Percentiles rank a stretch among this genome's conserved stretches.
Evolutionary conservation across 2,888 invertebrate genomes (phyloP).

Genomic region (Netelia virgata): DNA sequence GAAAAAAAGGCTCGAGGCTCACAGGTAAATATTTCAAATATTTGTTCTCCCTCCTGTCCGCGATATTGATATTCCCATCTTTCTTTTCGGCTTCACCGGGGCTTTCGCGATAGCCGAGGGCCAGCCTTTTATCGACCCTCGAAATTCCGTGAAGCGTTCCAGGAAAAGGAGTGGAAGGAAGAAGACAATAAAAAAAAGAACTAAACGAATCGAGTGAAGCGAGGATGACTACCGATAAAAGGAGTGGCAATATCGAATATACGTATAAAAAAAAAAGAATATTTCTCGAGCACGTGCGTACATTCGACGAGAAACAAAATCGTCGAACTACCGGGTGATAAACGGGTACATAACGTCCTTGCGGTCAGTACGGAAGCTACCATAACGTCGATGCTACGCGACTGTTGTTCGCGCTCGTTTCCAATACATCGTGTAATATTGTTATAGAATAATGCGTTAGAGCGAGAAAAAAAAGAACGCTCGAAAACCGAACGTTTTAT

Average conservation of each 20-base stretch:
- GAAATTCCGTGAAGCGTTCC: not conserved
- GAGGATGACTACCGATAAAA: conserved; percentile 11
- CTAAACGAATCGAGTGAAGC: not conserved
- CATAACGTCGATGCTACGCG: too few relatives aligned
- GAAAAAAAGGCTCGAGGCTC: not conserved
- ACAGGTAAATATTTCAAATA: not conserved
- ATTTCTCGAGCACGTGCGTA: not conserved
- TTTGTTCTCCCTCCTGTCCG: not conserved
- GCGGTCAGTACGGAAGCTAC: too few relatives aligned
- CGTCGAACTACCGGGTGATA: too few relatives aligned
- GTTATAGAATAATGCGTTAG: not conserved
- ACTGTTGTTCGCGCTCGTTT: too few relatives aligned
- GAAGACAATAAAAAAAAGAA: not conserved
- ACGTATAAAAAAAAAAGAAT: not conserved
- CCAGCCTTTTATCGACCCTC: conserved; percentile 34
- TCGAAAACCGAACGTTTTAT: not conserved
- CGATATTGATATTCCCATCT: not conserved
- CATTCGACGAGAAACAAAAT: not conserved
- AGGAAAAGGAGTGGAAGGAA: not conserved
- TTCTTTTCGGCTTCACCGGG: conserved; percentile 7
- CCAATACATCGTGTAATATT: not conserved
- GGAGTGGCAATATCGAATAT: conserved; percentile 14
- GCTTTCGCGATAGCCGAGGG: not conserved
- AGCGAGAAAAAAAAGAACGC: not conserved
- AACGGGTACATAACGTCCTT: too few relatives aligned